These are phyloP conservation scores for Danio choprae DNA, from an alignment of 2,797 vertebrate genomes.

Conservation along the genomic window DNA sequence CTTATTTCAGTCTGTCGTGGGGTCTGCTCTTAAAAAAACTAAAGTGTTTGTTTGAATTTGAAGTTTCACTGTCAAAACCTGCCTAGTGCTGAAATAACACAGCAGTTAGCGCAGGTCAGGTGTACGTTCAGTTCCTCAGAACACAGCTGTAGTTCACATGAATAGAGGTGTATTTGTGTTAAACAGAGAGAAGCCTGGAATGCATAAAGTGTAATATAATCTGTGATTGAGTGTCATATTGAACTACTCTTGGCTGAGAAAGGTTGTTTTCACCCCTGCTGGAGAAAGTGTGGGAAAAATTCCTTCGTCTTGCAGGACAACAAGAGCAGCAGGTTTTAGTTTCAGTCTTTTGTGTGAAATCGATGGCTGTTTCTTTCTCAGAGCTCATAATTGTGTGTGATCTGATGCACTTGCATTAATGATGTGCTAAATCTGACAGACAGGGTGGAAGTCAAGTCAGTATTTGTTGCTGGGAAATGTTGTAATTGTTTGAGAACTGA, in stretches of 20 bases:
- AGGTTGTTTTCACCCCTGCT: conserved; percentile 23
- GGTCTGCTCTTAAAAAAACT: neutral
- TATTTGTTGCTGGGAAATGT: conserved; percentile 18
- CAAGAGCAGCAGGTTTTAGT: conserved; percentile 43
- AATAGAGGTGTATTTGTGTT: conserved; percentile 1
- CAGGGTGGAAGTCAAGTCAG: conserved; percentile 2
- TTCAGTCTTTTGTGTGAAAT: conserved; percentile 37
- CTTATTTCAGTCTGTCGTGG: neutral
- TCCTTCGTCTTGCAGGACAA: conserved; percentile 16
- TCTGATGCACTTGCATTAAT: neutral
- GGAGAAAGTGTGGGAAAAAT: conserved; percentile 42
- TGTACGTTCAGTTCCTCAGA: conserved; percentile 1
- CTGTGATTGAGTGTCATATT: conserved; percentile 21
- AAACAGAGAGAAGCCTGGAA: neutral
- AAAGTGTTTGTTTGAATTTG: neutral
- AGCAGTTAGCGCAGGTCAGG: neutral
- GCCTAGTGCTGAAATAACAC: conserved; percentile 1
- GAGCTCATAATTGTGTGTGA: neutral
- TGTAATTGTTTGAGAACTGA: neutral
- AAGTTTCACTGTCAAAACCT: conserved; percentile 1
- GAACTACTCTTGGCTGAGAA: conserved; percentile 26
- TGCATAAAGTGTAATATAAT: conserved; percentile 14
- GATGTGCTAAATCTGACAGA: conserved; percentile 15
- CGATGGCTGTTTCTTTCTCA: neutral
- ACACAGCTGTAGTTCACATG: neutral